phyloP scores from a whole-genome alignment of 2,888 invertebrate genomes.

The Tiliacea citrago region DNA sequence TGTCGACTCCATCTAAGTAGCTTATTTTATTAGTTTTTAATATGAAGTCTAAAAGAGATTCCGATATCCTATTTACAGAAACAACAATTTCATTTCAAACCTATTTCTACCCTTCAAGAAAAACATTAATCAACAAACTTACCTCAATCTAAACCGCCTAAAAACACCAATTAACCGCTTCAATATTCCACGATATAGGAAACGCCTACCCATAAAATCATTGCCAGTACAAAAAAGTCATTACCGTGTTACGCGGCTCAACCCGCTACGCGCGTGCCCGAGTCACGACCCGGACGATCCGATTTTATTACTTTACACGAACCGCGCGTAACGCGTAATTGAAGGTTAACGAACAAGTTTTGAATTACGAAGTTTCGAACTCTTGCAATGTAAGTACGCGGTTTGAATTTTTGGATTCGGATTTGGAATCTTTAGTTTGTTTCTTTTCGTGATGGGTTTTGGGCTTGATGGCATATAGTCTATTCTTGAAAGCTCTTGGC shows the following conservation, averaged over 20 bases:
- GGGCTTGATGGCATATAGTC: neutral
- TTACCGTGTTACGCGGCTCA: constrained; percentile 65
- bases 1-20: too few relatives aligned
- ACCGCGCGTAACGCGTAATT: constrained; percentile 57
- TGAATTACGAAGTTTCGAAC: constrained; percentile 44
- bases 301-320: constrained; percentile 62
- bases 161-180: constrained; percentile 56
- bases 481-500: neutral
- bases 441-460: neutral
- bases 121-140: constrained; percentile 43
- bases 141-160: constrained; percentile 35
- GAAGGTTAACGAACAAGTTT: constrained; percentile 64
- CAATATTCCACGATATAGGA: constrained; percentile 59
- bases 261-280: constrained; percentile 60
- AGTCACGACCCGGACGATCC: constrained; percentile 61
- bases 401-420: constrained; percentile 24
- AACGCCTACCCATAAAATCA: constrained; percentile 63
- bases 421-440: constrained; percentile 10
- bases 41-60: too few relatives aligned
- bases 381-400: constrained; percentile 11
- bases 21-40: too few relatives aligned
- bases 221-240: constrained; percentile 59
- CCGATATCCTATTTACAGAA: too few relatives aligned
- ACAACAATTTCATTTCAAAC: neutral
- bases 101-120: constrained; percentile 11